Conservation (phyloP, 2,797 vertebrate species). For the Phalanger gymnotis region DNA sequence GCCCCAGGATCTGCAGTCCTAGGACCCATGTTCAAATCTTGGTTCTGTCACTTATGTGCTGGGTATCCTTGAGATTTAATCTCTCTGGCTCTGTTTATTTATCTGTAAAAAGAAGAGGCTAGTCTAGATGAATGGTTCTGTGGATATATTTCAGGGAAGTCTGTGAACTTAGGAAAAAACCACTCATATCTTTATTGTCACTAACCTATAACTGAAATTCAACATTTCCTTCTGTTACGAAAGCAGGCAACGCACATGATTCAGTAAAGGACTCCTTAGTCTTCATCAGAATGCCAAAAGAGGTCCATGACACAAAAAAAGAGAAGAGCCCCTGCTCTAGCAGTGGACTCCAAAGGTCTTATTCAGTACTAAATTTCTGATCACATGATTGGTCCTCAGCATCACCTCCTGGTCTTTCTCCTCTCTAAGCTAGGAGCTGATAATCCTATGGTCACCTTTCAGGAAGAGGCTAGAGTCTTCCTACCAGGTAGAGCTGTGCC, state of each 20-base stretch:
- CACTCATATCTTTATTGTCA: background rate
- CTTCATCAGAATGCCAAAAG: background rate
- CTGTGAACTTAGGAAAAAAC: background rate
- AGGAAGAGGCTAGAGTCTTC: background rate
- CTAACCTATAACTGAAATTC: background rate
- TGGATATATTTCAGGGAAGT: background rate
- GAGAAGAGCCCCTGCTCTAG: background rate
- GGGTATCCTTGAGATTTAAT: background rate
- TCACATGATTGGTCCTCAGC: background rate
- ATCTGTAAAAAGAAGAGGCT: background rate
- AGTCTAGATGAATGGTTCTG: background rate
- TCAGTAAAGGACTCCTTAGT: background rate
- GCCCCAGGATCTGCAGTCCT: background rate
- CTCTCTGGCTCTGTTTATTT: background rate
- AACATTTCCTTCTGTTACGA: background rate
- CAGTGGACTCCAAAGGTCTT: background rate
- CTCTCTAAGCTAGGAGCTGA: background rate
- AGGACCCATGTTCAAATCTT: background rate
- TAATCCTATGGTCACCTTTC: background rate
- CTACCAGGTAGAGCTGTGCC: background rate
- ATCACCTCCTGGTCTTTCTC: background rate
- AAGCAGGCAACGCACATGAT: background rate
- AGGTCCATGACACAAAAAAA: background rate
- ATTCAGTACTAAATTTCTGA: background rate
- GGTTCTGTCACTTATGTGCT: background rate